These are phyloP conservation scores for Anomalospiza imberbis DNA, from an alignment of 2,797 vertebrate genomes.

Conservation along the genomic window DNA sequence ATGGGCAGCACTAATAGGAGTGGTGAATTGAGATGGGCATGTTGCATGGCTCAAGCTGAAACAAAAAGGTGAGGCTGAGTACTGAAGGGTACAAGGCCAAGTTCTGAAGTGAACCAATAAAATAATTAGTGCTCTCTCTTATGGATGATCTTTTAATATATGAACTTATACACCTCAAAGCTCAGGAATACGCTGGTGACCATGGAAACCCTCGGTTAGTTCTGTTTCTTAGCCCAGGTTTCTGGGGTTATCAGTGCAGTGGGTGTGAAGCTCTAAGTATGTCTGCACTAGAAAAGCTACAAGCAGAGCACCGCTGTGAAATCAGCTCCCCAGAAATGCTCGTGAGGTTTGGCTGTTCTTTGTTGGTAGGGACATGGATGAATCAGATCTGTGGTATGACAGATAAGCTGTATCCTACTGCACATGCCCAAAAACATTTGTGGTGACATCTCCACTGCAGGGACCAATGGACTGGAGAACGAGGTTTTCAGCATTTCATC, in stretches of 20 bases:
- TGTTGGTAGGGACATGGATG: not conserved
- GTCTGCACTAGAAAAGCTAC: conserved; percentile 12
- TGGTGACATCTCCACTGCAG: not conserved
- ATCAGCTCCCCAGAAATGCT: conserved; percentile 12
- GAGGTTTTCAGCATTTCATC: not conserved
- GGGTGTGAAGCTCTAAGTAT: conserved; percentile 8
- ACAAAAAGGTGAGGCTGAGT: not conserved
- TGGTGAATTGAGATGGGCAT: not conserved
- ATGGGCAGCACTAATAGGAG: not conserved
- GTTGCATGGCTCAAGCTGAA: not conserved
- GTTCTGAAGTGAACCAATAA: not conserved
- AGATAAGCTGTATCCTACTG: not conserved
- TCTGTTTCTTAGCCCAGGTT: conserved; percentile 6
- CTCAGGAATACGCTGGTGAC: not conserved
- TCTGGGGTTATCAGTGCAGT: conserved; percentile 20
- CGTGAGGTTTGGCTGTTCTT: not conserved
- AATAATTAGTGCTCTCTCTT: not conserved
- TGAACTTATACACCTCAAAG: not conserved
- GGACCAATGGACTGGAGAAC: not conserved
- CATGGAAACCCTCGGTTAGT: not conserved
- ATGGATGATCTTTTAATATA: not conserved
- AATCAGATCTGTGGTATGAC: not conserved
- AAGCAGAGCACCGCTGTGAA: not conserved
- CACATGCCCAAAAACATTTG: not conserved
- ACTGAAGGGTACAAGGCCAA: not conserved